Evolutionary conservation across 1,140 invertebrate species (phyloP).

Genomic region (Ooceraea biroi): DNA sequence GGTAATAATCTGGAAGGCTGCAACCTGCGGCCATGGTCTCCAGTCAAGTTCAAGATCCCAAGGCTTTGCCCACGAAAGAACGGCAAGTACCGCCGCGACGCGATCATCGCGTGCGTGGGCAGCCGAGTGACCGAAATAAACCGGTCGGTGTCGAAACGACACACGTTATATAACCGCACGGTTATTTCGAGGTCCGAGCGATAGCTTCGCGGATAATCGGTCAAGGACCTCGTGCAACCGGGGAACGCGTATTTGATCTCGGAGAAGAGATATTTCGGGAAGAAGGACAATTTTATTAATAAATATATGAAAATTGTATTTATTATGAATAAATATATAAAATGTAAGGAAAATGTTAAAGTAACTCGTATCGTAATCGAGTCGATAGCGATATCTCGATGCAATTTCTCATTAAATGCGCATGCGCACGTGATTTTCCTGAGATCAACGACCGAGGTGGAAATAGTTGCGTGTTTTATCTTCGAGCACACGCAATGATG

Average conservation of each 20-base stretch:
- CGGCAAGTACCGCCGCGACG: background rate
- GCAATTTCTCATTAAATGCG: background rate
- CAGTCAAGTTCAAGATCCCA: constrained; percentile 69
- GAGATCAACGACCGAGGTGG: constrained; percentile 36
- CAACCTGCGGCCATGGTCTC: constrained; percentile 23
- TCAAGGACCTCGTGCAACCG: background rate
- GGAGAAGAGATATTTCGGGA: background rate
- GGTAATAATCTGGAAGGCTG: constrained; percentile 69
- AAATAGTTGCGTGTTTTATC: constrained; percentile 21
- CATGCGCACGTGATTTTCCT: background rate
- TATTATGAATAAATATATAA: too few species aligned
- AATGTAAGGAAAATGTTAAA: too few species aligned
- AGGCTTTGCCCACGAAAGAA: constrained; percentile 40
- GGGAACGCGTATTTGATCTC: background rate
- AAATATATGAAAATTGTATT: too few species aligned
- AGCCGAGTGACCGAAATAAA: constrained; percentile 62
- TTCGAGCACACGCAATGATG: constrained; percentile 35
- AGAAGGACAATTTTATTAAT: too few species aligned
- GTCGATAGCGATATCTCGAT: too few species aligned
- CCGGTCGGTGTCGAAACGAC: background rate
- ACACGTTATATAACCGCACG: constrained; percentile 13
- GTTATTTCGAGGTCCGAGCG: background rate
- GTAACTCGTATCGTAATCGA: too few species aligned
- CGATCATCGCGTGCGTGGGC: background rate
- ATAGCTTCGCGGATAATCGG: background rate